Conservation (phyloP, 2,113 vertebrate genomes). For the Recurvirostra avosetta region DNA sequence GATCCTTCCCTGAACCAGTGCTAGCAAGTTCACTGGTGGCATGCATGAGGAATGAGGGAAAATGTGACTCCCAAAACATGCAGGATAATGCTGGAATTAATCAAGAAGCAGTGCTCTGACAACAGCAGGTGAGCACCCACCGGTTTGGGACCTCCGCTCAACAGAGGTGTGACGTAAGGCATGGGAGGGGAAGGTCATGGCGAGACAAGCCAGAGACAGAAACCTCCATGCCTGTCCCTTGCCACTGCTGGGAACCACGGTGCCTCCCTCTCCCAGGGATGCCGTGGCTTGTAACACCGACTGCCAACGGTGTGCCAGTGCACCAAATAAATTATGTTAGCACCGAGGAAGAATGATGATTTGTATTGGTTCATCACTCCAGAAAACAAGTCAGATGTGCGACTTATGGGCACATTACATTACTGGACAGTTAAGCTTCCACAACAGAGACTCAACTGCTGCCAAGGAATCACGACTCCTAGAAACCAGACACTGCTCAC, state of each 20-base stretch:
- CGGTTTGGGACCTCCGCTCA: not conserved
- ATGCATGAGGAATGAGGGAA: not conserved
- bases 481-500: not conserved
- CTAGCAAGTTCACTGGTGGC: not conserved
- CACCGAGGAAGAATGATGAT: not conserved
- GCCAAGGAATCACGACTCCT: not conserved
- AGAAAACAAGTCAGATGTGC: not conserved
- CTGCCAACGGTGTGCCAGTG: fast-evolving
- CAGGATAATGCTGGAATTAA: not conserved
- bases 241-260: not conserved
- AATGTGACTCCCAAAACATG: fast-evolving
- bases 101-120: not conserved
- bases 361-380: not conserved
- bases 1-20: not conserved
- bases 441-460: not conserved
- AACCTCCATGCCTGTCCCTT: not conserved
- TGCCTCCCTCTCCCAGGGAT: not conserved
- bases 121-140: not conserved
- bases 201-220: not conserved
- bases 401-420: not conserved
- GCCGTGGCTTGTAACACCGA: not conserved
- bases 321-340: not conserved
- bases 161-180: not conserved
- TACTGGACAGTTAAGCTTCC: not conserved
- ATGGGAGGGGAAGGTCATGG: not conserved